Conservation (phyloP, 2,113 vertebrate species). For the Corapipo altera region DNA sequence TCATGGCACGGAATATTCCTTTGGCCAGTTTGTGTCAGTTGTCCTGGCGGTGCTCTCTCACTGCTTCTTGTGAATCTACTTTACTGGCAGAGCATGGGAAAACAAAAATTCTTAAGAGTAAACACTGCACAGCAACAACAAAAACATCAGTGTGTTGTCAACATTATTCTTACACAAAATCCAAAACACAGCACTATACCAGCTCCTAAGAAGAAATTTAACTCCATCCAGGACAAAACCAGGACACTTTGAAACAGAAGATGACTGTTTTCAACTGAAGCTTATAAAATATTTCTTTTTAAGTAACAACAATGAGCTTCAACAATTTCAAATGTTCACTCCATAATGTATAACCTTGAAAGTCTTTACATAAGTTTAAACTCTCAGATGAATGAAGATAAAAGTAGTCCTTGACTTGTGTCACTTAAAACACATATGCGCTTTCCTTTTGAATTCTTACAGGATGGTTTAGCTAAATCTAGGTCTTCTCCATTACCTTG, state of each 20-base stretch:
- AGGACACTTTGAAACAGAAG: neutral
- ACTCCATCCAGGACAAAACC: neutral
- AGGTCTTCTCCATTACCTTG: neutral
- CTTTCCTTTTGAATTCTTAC: neutral
- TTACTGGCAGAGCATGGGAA: accelerated
- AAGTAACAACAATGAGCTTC: neutral
- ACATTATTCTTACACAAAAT: neutral
- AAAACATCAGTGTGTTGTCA: neutral
- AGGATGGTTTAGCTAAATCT: neutral
- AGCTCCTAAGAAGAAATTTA: neutral
- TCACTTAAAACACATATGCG: accelerated
- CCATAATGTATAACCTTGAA: neutral
- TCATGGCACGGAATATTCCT: neutral
- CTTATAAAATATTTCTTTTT: neutral
- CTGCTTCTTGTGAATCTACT: neutral
- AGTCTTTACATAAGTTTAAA: neutral
- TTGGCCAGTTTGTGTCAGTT: neutral
- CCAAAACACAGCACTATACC: neutral
- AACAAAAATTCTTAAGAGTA: neutral
- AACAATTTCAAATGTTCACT: neutral
- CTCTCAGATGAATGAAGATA: neutral
- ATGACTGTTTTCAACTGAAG: neutral
- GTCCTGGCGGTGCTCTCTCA: neutral
- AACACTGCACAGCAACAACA: neutral
- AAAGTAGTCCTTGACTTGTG: neutral